phyloP scores from a whole-genome alignment of 2,113 vertebrate species.

The Dermatemys mawii region DNA sequence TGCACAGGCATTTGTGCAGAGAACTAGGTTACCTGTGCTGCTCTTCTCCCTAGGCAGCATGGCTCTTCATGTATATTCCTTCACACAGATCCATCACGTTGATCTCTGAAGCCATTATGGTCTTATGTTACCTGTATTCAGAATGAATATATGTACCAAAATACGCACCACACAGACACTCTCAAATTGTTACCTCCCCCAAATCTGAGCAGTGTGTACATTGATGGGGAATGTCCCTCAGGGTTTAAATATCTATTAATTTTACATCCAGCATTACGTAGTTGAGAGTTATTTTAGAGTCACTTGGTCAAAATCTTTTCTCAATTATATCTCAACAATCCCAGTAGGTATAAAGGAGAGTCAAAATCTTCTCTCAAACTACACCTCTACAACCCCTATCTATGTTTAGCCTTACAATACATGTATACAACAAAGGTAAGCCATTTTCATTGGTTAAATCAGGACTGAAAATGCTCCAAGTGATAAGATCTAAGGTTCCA shows the following conservation, averaged over 20 bases:
- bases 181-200: neutral
- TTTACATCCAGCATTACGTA: neutral
- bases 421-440: neutral
- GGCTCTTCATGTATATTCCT: neutral
- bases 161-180: neutral
- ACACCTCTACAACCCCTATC: neutral
- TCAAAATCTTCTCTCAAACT: neutral
- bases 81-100: neutral
- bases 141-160: neutral
- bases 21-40: slow-evolving; percentile 16
- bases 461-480: neutral
- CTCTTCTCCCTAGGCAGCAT: neutral
- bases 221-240: neutral
- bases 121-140: neutral
- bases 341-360: neutral
- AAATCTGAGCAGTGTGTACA: neutral
- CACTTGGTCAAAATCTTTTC: neutral
- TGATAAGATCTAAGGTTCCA: neutral
- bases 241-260: neutral
- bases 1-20: slow-evolving; percentile 4
- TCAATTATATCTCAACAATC: neutral
- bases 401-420: neutral
- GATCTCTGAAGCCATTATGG: neutral
- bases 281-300: neutral
- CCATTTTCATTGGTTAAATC: neutral